A percentile compares a stretch with the other conserved stretches of the same genome.
phyloP scores from a whole-genome alignment of 2,888 invertebrate species.

The Scelioninae gen. 1 region DNA sequence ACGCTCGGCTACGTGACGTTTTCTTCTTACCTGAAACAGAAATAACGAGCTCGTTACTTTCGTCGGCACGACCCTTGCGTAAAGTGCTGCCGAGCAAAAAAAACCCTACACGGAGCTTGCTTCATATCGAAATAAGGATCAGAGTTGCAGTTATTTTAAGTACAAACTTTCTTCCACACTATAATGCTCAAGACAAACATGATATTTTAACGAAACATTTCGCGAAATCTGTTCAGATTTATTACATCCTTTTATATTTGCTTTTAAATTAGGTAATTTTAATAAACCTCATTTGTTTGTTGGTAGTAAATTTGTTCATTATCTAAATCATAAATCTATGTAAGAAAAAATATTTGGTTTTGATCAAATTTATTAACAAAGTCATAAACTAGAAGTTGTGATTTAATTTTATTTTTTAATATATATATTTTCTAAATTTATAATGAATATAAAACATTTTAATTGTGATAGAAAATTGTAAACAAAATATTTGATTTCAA shows the following conservation, averaged over 20 bases:
- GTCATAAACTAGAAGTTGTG: no score
- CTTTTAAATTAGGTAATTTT: no score
- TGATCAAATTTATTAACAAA: no score
- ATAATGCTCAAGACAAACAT: slow-evolving; percentile 59
- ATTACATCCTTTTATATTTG: slow-evolving; percentile 2
- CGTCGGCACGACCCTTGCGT: slow-evolving; percentile 70
- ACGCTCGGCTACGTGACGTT: slow-evolving; percentile 63
- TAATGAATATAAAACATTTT: no score
- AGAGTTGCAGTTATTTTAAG: slow-evolving; percentile 66
- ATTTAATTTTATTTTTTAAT: no score
- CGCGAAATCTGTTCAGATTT: slow-evolving; percentile 30
- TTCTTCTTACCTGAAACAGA: slow-evolving; percentile 78
- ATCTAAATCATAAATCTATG: no score
- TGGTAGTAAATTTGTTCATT: no score
- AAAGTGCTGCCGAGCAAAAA: slow-evolving; percentile 63
- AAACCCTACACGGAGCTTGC: slow-evolving; percentile 58
- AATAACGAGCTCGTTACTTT: slow-evolving; percentile 75
- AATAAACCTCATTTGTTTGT: no score
- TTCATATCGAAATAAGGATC: slow-evolving; percentile 70
- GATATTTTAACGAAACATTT: slow-evolving; percentile 57
- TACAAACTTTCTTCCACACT: slow-evolving; percentile 65
- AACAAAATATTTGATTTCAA: no score
- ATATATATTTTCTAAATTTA: no score
- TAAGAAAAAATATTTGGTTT: no score
- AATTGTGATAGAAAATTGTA: no score